Percentiles rank a stretch among this genome's conserved stretches.
phyloP scores from a whole-genome alignment of 2,888 invertebrate genomes.

The Allophyes oxyacanthae region DNA sequence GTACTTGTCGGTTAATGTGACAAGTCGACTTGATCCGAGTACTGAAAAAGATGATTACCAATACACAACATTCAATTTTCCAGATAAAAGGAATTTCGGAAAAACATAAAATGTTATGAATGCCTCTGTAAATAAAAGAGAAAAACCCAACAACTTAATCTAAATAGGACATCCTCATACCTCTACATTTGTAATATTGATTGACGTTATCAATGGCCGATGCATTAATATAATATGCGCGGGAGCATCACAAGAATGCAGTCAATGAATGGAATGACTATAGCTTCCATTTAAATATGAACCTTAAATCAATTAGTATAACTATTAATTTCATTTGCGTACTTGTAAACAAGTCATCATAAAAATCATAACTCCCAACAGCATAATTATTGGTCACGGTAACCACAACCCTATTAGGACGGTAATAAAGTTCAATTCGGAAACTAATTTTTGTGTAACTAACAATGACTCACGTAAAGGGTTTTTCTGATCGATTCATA shows the following conservation, averaged over 20 bases:
- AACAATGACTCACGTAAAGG: conserved; percentile 44
- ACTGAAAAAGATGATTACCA: too few species aligned
- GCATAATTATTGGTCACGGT: neutral
- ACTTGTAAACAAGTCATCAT: neutral
- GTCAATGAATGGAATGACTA: conserved; percentile 3
- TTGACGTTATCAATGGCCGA: conserved; percentile 20
- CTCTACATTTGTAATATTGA: neutral
- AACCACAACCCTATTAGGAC: neutral
- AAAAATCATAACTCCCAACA: conserved; percentile 5
- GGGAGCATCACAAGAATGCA: conserved; percentile 12
- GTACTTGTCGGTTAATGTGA: too few species aligned
- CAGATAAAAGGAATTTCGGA: too few species aligned
- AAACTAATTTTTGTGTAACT: neutral
- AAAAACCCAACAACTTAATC: conserved; percentile 6
- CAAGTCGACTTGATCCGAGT: too few species aligned
- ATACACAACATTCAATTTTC: too few species aligned
- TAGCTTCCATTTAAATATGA: conserved; percentile 4
- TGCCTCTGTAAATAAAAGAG: neutral
- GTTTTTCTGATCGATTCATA: conserved; percentile 52
- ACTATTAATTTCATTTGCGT: neutral
- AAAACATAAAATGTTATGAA: neutral
- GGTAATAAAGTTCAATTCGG: conserved; percentile 3
- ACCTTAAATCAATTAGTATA: fast-evolving
- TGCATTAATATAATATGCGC: neutral
- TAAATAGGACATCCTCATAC: neutral